Conservation (phyloP, 53 echinoderm and acorn worm genomes). For the Temnopleurus reevesii region DNA sequence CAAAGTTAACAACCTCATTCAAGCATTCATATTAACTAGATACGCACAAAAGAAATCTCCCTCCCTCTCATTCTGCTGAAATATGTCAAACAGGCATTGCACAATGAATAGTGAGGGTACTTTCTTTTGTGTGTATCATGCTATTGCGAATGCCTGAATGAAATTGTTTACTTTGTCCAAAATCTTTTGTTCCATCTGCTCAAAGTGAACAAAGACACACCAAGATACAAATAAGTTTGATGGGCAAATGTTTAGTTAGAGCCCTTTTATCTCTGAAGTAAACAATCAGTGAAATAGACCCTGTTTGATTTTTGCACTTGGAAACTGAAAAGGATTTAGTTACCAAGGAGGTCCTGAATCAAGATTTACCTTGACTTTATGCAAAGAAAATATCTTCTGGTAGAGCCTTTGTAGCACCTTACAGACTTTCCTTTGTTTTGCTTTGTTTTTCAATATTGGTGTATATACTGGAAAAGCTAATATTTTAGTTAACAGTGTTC, state of each 20-base stretch:
- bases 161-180: too few species aligned
- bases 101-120: too few species aligned
- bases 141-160: too few species aligned
- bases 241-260: not conserved
- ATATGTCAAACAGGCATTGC: too few species aligned
- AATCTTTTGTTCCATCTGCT: too few species aligned
- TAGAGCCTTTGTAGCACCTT: too few species aligned
- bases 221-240: not conserved
- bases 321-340: not conserved
- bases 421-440: not conserved
- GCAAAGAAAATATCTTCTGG: not conserved
- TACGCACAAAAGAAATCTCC: too few species aligned
- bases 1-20: too few species aligned
- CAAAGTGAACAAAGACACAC: not conserved
- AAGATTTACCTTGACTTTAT: not conserved
- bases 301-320: slow-evolving; percentile 7
- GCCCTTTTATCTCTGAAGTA: not conserved
- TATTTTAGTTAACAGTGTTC: not conserved
- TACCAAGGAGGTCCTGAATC: not conserved
- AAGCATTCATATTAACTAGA: too few species aligned
- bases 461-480: not conserved
- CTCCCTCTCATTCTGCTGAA: too few species aligned
- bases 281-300: not conserved
- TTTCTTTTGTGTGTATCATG: too few species aligned
- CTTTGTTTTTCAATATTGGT: not conserved